These are phyloP conservation scores for Lycia hirtaria DNA, from an alignment of 2,888 invertebrate species.

Conservation along the genomic window DNA sequence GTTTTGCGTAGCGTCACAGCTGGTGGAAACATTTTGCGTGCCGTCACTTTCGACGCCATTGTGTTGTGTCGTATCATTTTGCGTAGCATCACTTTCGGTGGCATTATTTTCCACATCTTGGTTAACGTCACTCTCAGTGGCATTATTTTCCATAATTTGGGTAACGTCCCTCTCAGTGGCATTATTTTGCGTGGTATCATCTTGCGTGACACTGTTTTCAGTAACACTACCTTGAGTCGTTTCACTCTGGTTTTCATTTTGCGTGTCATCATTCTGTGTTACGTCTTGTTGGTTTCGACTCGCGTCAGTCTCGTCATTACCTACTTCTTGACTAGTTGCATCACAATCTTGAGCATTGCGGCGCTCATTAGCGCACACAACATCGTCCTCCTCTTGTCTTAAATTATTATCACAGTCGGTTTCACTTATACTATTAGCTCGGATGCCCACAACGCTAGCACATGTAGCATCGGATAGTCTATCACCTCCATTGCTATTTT, in stretches of 20 bases:
- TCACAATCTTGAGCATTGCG: conserved; percentile 60
- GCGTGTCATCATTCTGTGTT: background rate
- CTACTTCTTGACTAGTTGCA: conserved; percentile 61
- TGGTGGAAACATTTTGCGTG: background rate
- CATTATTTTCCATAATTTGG: background rate
- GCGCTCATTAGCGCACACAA: conserved; percentile 72
- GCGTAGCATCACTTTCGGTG: background rate
- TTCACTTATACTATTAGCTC: conserved; percentile 72
- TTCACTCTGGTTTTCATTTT: conserved; percentile 1
- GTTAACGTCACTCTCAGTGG: background rate
- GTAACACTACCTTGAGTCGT: background rate
- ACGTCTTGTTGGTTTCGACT: background rate
- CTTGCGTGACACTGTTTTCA: background rate
- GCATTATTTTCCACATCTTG: background rate
- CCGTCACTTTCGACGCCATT: background rate
- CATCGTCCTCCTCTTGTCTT: conserved; percentile 82
- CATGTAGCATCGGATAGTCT: conserved; percentile 7
- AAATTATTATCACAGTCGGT: conserved; percentile 81
- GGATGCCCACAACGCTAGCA: conserved; percentile 29
- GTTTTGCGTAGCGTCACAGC: background rate
- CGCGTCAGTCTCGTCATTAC: conserved; percentile 31
- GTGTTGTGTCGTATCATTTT: conserved; percentile 1
- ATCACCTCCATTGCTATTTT: conserved; percentile 38
- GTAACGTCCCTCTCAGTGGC: conserved; percentile 1
- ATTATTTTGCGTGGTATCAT: background rate